Evolutionary conservation across 2,888 invertebrate species (phyloP).

Genomic region (Drosophila seclusa): DNA sequence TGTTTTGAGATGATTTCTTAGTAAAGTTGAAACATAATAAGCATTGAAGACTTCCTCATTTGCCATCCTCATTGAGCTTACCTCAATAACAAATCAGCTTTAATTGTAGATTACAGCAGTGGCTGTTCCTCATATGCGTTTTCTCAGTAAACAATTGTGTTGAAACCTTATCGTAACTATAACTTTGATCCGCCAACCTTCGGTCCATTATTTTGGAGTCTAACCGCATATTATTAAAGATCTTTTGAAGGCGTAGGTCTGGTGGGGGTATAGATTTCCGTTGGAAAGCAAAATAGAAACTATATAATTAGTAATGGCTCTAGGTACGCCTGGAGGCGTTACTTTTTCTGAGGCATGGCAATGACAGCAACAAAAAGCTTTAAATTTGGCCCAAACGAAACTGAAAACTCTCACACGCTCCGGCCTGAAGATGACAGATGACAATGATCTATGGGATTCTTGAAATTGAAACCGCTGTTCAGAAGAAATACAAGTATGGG

Average conservation of each 20-base stretch:
- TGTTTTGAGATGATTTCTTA: background rate
- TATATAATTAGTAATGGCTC: constrained; percentile 68
- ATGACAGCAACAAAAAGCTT: constrained; percentile 29
- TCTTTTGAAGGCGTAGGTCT: constrained; percentile 33
- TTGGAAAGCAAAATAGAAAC: constrained; percentile 67
- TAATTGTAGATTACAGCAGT: constrained; percentile 33
- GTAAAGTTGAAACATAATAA: constrained; percentile 1
- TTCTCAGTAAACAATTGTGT: constrained; percentile 25
- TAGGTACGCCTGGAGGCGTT: constrained; percentile 63
- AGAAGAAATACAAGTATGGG: constrained; percentile 33
- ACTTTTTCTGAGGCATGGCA: constrained; percentile 42
- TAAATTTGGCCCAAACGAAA: constrained; percentile 55
- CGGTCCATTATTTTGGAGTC: constrained; percentile 21
- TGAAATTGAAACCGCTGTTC: constrained; percentile 60
- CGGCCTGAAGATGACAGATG: constrained; percentile 55
- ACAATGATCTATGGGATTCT: constrained; percentile 73
- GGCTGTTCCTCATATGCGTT: constrained; percentile 16
- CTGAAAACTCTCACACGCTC: constrained; percentile 60
- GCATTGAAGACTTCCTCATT: constrained; percentile 38
- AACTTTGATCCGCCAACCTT: constrained; percentile 38
- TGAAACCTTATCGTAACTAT: background rate
- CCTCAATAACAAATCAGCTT: constrained; percentile 13
- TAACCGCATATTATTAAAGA: constrained; percentile 51
- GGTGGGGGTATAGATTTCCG: constrained; percentile 51
- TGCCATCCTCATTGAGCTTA: constrained; percentile 18